These are phyloP conservation scores for Cacoxenus indagator DNA, from an alignment of 2,888 invertebrate species.

Conservation along the genomic window DNA sequence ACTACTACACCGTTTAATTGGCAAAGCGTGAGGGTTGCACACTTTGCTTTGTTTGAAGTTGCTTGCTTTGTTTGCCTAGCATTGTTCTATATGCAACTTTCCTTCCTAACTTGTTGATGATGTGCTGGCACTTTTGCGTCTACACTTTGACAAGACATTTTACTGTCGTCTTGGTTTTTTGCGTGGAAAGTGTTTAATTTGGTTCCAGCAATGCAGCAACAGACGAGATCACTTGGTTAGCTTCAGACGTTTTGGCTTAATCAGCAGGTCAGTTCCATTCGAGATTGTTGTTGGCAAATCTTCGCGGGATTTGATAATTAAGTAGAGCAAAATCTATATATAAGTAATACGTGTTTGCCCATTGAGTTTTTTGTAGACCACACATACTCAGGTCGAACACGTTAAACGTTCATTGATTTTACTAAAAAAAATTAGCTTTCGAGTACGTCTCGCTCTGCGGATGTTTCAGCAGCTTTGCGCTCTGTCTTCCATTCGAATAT, in stretches of 20 bases:
- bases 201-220: neutral
- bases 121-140: neutral
- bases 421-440: no score
- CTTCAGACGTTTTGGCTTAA: neutral
- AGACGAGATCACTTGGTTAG: neutral
- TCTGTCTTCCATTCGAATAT: no score
- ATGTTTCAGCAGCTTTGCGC: no score
- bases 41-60: neutral
- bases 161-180: neutral
- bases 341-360: no score
- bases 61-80: neutral
- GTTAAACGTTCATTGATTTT: no score
- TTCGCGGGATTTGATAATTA: no score
- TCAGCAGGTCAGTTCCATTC: no score
- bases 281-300: no score
- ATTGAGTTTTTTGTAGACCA: no score
- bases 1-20: conserved; percentile 1
- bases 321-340: no score
- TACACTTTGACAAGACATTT: neutral
- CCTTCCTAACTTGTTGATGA: conserved; percentile 3
- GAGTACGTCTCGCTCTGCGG: no score
- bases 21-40: neutral
- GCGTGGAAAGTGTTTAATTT: neutral
- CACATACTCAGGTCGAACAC: no score
- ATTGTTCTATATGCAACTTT: neutral